Evolutionary conservation across 2,888 invertebrate species (phyloP), one percentile per base, ranked within the genome.

Genomic region (Lamproptera curius): DNA sequence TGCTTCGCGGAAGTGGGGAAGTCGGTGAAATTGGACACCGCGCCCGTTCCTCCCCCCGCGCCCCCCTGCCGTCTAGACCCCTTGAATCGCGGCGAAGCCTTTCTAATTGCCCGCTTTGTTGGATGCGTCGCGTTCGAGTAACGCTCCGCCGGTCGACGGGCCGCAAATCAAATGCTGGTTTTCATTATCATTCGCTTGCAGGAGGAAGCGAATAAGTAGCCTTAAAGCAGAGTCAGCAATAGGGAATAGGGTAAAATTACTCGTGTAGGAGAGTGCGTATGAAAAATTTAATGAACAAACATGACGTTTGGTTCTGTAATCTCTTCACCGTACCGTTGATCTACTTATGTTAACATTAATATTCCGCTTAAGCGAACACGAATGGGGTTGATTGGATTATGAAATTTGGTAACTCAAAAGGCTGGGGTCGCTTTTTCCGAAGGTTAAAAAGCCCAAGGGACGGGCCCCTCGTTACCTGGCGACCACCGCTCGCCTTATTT

Each of bases 1-100:
- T 79, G 75, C 79, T 67, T 81, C 80, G n/a, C n/a, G 80, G 80
- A 83, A 80, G 76, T 81, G 80, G 81, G 82, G 81, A 76, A 74
- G 73, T 76, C n/a, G 71, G 73, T 73, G 82, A 77, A 81, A 84
- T 78, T 81, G 68, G 81, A 81, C 80, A 80, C 79, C 75, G 78
- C 79, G 70, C 78, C 75, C 67, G 67, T 70, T 61, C 63, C 69
- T 62, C 67, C 72, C 63, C 56, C 53, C 58, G 62, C 61, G 63
- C 42, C 59, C 53, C 57, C 56, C 58, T 50, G 59, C 57, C 61
- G 49, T 49, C 49, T 49, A 49, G 59, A 55, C 61, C 64, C 58
- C 61, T 56, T 56, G 52, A 57, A 61, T 62, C 62, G 61, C 59
- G 59, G 58, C 61, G 79, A 82, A 83, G 75, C 84, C 83, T 78